These are phyloP conservation scores for Enteromius mattozi DNA, from an alignment of 2,797 vertebrate species.

Conservation along the genomic window DNA sequence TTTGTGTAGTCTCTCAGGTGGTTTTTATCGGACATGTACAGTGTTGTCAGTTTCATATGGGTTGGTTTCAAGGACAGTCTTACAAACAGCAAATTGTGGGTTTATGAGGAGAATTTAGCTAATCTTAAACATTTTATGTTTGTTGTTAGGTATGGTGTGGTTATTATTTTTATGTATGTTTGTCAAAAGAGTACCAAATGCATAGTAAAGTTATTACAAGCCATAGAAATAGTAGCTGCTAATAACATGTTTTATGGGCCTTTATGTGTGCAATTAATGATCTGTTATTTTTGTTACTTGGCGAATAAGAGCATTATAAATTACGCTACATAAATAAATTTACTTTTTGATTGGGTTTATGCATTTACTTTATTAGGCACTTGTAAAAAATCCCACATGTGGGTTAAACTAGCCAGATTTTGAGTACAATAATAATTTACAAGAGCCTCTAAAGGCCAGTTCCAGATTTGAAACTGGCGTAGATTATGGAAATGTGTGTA, in stretches of 20 bases:
- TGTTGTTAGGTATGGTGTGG: not conserved
- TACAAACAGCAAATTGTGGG: not conserved
- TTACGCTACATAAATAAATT: not conserved
- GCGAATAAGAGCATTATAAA: not conserved
- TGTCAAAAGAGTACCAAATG: not conserved
- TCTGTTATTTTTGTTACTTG: not conserved
- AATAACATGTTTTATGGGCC: not conserved
- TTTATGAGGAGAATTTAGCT: not conserved
- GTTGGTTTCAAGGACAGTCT: not conserved
- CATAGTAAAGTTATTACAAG: not conserved
- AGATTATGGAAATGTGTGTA: not conserved
- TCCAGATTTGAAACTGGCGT: not conserved
- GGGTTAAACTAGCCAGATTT: conserved; percentile 1
- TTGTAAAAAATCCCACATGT: conserved; percentile 1
- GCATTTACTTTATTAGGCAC: not conserved
- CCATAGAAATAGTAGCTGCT: not conserved
- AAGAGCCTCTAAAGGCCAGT: not conserved
- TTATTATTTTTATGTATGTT: not conserved
- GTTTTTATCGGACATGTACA: not conserved
- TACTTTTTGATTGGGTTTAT: not conserved
- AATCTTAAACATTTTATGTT: not conserved
- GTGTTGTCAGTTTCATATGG: not conserved
- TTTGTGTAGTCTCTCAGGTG: not conserved
- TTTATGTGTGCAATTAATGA: not conserved
- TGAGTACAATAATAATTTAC: not conserved